phyloP scores from a whole-genome alignment of 2,888 invertebrate genomes.

The Cataglyphis albicans region DNA sequence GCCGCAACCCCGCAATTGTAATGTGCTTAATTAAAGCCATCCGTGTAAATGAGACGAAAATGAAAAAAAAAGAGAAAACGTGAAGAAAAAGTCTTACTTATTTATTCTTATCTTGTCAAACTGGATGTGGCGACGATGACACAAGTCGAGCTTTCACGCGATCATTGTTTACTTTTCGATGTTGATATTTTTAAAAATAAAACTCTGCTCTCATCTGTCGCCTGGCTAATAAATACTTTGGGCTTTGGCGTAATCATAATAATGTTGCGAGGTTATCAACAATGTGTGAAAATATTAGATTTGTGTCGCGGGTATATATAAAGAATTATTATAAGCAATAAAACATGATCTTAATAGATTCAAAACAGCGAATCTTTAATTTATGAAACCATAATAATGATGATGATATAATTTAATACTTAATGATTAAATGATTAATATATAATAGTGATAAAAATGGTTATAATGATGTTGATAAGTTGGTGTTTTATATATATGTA shows the following conservation, averaged over 20 bases:
- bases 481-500: not conserved
- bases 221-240: conserved; percentile 75
- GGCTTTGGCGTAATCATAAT: conserved; percentile 56
- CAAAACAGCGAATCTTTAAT: not conserved
- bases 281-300: not conserved
- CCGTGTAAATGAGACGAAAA: conserved; percentile 52
- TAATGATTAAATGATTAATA: conserved; percentile 6
- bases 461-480: conserved; percentile 3
- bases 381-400: not conserved
- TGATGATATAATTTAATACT: not conserved
- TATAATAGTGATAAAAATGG: not conserved
- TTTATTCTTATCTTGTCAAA: conserved; percentile 76
- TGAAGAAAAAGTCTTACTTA: conserved; percentile 58
- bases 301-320: not conserved
- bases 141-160: conserved; percentile 66
- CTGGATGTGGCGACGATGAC: conserved; percentile 78
- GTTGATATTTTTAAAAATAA: conserved; percentile 19
- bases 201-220: conserved; percentile 62
- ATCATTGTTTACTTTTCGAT: conserved; percentile 47
- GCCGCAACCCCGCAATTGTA: conserved; percentile 27
- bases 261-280: not conserved
- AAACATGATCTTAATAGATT: not conserved
- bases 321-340: not conserved
- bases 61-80: conserved; percentile 27
- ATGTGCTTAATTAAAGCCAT: conserved; percentile 18